These are phyloP conservation scores for Dermochelys coriacea DNA, from an alignment of 2,797 vertebrate species.

Conservation along the genomic window DNA sequence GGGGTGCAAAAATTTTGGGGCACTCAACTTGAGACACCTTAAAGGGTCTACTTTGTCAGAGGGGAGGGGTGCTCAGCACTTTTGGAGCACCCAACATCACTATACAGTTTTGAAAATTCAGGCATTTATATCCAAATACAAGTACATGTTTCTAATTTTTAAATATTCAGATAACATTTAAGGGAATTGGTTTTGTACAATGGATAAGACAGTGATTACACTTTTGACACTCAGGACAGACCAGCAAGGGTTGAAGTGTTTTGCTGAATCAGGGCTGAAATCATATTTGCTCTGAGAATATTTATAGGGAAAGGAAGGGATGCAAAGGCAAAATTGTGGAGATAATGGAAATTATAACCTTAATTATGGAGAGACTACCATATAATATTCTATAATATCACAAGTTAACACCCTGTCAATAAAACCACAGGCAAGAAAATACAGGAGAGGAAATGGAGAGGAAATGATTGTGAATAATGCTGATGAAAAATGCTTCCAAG, in stretches of 20 bases:
- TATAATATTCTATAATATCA: fast-evolving
- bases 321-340: not conserved
- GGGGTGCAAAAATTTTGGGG: not conserved
- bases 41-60: not conserved
- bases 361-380: fast-evolving
- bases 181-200: not conserved
- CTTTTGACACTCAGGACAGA: not conserved
- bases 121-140: not conserved
- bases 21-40: not conserved
- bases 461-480: not conserved
- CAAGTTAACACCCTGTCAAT: not conserved
- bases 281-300: not conserved
- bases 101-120: not conserved
- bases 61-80: not conserved
- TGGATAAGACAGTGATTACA: not conserved
- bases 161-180: not conserved
- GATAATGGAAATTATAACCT: not conserved
- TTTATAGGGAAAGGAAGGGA: not conserved
- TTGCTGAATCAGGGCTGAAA: not conserved
- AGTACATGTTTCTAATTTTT: not conserved
- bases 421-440: not conserved
- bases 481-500: not conserved
- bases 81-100: not conserved
- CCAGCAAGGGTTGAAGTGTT: not conserved
- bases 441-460: not conserved